A percentile compares a stretch with the other conserved stretches of the same genome.
These are phyloP conservation scores for Pseudolaguvia tuberculata DNA, from an alignment of 2,113 vertebrate genomes.

Conservation along the genomic window DNA sequence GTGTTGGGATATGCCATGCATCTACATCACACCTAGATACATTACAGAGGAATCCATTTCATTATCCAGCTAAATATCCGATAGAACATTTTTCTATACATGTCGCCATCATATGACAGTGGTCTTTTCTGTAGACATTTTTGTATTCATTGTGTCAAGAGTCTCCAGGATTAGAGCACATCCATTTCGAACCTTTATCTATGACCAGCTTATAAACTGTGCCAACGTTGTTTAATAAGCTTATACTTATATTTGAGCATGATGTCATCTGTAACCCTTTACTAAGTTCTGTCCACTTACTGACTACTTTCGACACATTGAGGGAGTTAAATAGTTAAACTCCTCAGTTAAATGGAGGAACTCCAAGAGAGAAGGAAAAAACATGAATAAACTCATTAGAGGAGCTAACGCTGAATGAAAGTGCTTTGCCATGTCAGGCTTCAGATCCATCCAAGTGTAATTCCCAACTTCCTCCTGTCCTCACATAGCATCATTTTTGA, in stretches of 20 bases:
- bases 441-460: not conserved
- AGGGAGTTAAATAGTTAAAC: constrained; percentile 13
- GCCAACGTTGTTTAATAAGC: constrained; percentile 3
- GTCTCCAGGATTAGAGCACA: not conserved
- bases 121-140: not conserved
- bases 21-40: not conserved
- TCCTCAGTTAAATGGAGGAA: constrained; percentile 33
- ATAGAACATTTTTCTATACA: not conserved
- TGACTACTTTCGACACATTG: constrained; percentile 28
- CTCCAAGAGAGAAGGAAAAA: not conserved
- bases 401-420: constrained; percentile 2
- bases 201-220: not conserved
- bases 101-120: not conserved
- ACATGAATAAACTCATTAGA: constrained; percentile 18
- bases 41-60: not conserved
- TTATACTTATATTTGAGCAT: constrained; percentile 39
- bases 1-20: not conserved
- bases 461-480: not conserved
- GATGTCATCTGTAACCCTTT: constrained; percentile 18
- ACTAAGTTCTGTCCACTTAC: constrained; percentile 14
- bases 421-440: constrained; percentile 11
- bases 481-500: not conserved
- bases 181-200: too few species aligned
- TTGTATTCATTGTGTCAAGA: not conserved
- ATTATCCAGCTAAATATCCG: not conserved